Evolutionary conservation across 2,797 vertebrate species (phyloP), one percentile per base, ranked within the genome.

Genomic region (Neosalanx taihuensis): DNA sequence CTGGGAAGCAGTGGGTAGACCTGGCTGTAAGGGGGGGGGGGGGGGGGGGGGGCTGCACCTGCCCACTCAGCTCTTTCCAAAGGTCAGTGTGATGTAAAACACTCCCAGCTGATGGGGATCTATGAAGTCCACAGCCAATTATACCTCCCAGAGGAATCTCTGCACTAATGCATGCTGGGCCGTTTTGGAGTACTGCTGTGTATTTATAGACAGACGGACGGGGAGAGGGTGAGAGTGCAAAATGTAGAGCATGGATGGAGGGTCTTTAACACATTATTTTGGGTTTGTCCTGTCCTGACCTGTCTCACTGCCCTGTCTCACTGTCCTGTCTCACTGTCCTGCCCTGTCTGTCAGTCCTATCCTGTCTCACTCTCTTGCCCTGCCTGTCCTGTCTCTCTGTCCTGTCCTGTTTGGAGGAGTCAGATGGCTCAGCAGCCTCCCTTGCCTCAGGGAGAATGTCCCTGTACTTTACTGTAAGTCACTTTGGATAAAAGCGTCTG

Each of bases 51-150:
- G 85, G 81, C 82, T 78, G 72, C 84, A 73, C 83, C 76, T 77
- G 85, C 84, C 76, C 86, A 74, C 83, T 92, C 91, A 93, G 91
- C 91, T 84, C 82, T 90, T 92, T 82, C 85, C 85, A 91, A 83
- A 92, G 90, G 90, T 93, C 90, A 89, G 30, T 73, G 81, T 84
- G 82, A 90, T 85, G 89, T 88, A 89, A 88, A 92, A 90, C 79
- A 15, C 84, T 83, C 81, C 56, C 6, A 7, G 5, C 76, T 67
- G 79, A 83, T 77, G 69, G 59, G 61, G 75, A 79, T 83, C 70
- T 84, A 79, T 83, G 81, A 83, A 85, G 81, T 67, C 79, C 51
- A 33, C 26, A 13, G 82, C 83, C 89, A 84, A 81, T 85, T 89
- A 85, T 88, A 87, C 86, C 84, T 75, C 76, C 71, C 75, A 82